A percentile compares a stretch with the other conserved stretches of the same genome.
phyloP scores from a whole-genome alignment of 2,113 vertebrate species.

The Todiramphus saurophagus region DNA sequence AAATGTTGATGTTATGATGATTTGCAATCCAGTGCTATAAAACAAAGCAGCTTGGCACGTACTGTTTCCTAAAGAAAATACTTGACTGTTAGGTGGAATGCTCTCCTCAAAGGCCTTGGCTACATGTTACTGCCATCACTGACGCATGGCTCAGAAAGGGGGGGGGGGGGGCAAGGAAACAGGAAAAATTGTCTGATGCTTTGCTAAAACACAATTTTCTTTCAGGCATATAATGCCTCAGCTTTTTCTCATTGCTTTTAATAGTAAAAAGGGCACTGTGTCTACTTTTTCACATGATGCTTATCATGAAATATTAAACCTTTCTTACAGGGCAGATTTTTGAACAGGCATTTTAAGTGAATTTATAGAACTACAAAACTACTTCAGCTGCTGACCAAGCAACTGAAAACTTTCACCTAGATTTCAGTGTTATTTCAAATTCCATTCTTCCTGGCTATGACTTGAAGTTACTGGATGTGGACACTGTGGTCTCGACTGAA shows the following conservation, averaged over 20 bases:
- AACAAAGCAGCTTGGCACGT: not conserved
- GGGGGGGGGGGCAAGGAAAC: too few species aligned
- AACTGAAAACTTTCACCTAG: not conserved
- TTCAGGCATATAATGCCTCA: not conserved
- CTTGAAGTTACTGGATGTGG: not conserved
- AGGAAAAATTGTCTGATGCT: not conserved
- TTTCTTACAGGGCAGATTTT: not conserved
- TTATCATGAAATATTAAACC: constrained; percentile 20
- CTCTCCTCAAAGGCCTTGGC: not conserved
- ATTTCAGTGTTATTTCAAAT: not conserved
- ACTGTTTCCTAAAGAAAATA: too few species aligned
- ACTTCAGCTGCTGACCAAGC: not conserved
- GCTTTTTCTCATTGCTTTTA: not conserved
- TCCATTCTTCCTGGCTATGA: not conserved
- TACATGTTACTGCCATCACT: not conserved
- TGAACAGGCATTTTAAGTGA: not conserved
- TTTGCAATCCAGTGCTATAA: not conserved
- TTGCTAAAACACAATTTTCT: not conserved
- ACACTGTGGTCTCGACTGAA: not conserved
- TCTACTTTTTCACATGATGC: not conserved
- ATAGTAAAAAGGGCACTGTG: not conserved
- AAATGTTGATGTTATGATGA: not conserved
- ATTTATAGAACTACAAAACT: not conserved
- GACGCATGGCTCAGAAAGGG: not conserved
- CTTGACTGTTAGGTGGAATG: not conserved